A percentile compares a stretch with the other conserved stretches of the same genome.
Conservation (phyloP, 1,140 invertebrate genomes). For the Drosophila arizonae region DNA sequence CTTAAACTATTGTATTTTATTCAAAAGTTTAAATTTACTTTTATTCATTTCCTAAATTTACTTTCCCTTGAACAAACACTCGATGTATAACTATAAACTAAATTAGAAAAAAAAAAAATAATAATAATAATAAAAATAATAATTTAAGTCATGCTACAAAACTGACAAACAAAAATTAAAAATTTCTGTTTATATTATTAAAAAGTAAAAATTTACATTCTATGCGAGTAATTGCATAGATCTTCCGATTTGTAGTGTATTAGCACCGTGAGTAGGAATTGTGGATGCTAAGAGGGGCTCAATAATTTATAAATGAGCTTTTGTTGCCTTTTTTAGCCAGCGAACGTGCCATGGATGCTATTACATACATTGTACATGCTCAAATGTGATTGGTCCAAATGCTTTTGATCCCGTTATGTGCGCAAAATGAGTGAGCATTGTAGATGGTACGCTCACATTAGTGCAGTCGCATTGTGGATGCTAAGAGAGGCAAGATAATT, state of each 20-base stretch:
- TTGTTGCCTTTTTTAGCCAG: neutral
- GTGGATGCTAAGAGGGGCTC: neutral
- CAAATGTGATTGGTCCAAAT: neutral
- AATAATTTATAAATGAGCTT: too few species aligned
- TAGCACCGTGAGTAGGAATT: too few species aligned
- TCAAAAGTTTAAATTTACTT: constrained; percentile 28
- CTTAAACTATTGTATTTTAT: constrained; percentile 20
- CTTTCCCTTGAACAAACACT: constrained; percentile 41
- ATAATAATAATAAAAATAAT: constrained; percentile 17
- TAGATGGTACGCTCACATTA: too few species aligned
- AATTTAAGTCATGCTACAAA: constrained; percentile 46
- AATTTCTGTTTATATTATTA: constrained; percentile 6
- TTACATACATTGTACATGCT: neutral
- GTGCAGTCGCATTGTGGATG: neutral
- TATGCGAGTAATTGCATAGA: too few species aligned
- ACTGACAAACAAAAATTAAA: constrained; percentile 53
- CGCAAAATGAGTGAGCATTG: too few species aligned
- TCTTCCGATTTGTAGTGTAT: too few species aligned
- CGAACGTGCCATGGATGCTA: neutral
- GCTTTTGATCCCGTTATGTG: constrained; percentile 1
- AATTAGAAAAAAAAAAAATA: constrained; percentile 44
- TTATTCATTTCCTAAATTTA: constrained; percentile 4
- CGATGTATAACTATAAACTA: constrained; percentile 34
- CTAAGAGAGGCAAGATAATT: too few species aligned
- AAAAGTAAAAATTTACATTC: neutral